Evolutionary conservation across 2,113 vertebrate species (phyloP).

Genomic region (Apodemus sylvaticus): DNA sequence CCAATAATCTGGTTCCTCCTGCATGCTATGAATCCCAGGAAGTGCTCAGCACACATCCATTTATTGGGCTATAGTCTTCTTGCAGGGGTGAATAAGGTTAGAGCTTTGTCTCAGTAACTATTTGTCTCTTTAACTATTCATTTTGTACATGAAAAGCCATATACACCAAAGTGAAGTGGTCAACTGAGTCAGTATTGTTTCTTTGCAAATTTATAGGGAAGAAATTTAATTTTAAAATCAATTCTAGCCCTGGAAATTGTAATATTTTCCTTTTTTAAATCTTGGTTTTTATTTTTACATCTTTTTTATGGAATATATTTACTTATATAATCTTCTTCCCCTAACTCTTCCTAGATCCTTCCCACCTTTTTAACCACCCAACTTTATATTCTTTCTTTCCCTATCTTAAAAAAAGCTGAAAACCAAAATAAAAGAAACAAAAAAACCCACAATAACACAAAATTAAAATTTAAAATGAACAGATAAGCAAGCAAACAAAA

Average conservation of each 20-base stretch:
- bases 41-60: rapidly evolving
- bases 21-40: not conserved
- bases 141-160: not conserved
- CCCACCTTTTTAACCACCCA: not conserved
- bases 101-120: not conserved
- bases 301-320: not conserved
- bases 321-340: not conserved
- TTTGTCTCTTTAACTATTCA: not conserved
- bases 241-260: not conserved
- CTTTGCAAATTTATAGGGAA: not conserved
- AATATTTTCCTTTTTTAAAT: not conserved
- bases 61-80: not conserved
- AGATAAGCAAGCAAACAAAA: not conserved
- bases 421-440: not conserved
- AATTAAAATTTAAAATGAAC: not conserved
- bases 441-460: not conserved
- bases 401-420: not conserved
- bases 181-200: not conserved
- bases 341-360: not conserved
- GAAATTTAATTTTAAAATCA: not conserved
- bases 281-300: not conserved
- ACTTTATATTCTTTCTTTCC: not conserved
- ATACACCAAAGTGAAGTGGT: not conserved
- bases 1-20: not conserved
- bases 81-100: not conserved